Base-by-base conservation (phyloP, 2,888 invertebrate genomes). In the Heliconius aoede region DNA sequence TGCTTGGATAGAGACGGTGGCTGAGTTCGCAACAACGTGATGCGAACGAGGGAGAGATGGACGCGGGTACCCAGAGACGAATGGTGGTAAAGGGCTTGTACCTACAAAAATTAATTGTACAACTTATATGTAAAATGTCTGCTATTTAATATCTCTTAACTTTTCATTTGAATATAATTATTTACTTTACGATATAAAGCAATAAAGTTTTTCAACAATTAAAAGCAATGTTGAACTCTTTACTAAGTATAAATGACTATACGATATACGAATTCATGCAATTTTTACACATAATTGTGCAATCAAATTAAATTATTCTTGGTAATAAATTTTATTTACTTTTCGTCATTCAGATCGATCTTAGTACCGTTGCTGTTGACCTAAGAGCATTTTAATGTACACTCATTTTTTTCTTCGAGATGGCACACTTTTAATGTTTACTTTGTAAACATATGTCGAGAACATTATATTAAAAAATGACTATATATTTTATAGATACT, bases 81-180 rank as follows among this genome's bases (percentile, higher is more conserved):
- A 87, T 97, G 97, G 86, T 97, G 96, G 85, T 97, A 97, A n/a
- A 97, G 85, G 0, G 97, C 97, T 92, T 97, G 97, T 1, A 97
- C 96, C 96, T 96, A 60, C 46, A 21, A 55, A n/a, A 11, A 55
- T n/a, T 55, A n/a, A 55, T 55, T 46, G 4, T 9, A 55, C n/a
- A n/a, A 55, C 4, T n/a, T 55, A 55, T 21, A 46, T 7, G 46
- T 21, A 21, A 46, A 46, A 46, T 21, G 7, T 3, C 18, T 2
- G 21, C 36, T 36, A 46, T 46, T 18, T 46, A 21, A 46, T 21
- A 8, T 36, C 58, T 8, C 58, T 8, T 9, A 24, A 32, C 11
- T 24, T 36, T 26, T 26, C 26, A 32, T 60, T 58, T 18, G 26
- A 15, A 68, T 60, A 21, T 60, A 72, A 26, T 60, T 2, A 36